Evolutionary conservation across 1,140 invertebrate species (phyloP).

Genomic region (Homarus americanus): DNA sequence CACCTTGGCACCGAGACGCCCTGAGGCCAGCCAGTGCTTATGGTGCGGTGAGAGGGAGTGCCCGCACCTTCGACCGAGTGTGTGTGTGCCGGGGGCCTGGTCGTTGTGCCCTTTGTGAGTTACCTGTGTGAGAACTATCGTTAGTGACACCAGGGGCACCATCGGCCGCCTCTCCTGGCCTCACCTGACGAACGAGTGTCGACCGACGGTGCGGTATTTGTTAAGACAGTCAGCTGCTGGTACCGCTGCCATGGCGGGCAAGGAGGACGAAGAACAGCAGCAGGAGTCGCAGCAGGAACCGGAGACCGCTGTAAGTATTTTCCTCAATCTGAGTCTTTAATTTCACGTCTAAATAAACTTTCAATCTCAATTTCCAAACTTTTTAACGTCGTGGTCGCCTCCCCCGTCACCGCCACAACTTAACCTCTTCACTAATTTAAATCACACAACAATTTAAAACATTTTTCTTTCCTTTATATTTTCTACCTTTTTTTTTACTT

Average conservation of each 20-base stretch:
- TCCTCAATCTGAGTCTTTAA: no score
- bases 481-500: no score
- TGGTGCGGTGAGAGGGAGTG: constrained; percentile 35
- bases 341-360: no score
- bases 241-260: constrained; percentile 35
- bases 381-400: no score
- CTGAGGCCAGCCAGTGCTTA: constrained; percentile 31
- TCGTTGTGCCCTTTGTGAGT: background rate
- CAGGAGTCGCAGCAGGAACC: background rate
- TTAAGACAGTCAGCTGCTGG: background rate
- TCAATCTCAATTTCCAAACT: no score
- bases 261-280: constrained; percentile 39
- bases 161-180: background rate
- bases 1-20: constrained; percentile 1
- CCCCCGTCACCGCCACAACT: background rate
- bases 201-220: constrained; percentile 31
- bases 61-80: constrained; percentile 13
- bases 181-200: constrained; percentile 42
- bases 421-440: background rate
- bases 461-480: background rate
- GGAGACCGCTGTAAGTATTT: constrained; percentile 15
- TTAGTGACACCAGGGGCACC: background rate
- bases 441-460: background rate
- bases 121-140: background rate
- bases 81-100: background rate